Conservation (phyloP, 1,140 invertebrate genomes). For the Lepidurus arcticus region DNA sequence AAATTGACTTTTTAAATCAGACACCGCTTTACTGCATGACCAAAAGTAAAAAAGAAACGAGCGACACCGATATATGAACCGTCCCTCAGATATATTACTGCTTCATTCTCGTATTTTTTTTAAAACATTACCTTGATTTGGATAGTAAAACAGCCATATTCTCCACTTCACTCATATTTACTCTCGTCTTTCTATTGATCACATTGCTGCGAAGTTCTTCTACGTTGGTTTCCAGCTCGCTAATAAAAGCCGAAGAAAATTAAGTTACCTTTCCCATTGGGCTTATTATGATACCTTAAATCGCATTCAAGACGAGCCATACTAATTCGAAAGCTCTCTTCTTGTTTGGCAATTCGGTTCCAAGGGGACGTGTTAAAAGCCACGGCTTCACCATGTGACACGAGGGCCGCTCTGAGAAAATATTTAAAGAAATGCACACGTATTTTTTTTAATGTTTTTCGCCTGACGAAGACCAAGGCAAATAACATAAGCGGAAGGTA, state of each 20-base stretch:
- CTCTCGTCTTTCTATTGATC: constrained; percentile 85
- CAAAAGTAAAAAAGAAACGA: constrained; percentile 35
- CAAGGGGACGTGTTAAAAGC: not conserved
- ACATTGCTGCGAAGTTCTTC: constrained; percentile 91
- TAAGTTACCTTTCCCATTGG: not conserved
- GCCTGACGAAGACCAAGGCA: not conserved
- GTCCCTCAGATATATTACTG: not conserved
- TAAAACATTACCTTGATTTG: constrained; percentile 61
- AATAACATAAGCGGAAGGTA: not conserved
- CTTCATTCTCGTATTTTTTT: not conserved
- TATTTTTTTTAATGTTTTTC: not conserved
- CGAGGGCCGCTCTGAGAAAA: constrained; percentile 1
- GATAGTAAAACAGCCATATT: constrained; percentile 88
- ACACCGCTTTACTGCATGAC: constrained; percentile 77
- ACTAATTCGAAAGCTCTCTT: constrained; percentile 15
- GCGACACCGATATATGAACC: constrained; percentile 31
- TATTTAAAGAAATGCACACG: not conserved
- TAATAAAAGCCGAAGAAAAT: constrained; percentile 42
- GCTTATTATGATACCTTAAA: not conserved
- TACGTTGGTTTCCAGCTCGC: constrained; percentile 87
- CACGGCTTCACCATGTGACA: not conserved
- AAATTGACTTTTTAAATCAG: constrained; percentile 86
- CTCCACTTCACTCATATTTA: constrained; percentile 95
- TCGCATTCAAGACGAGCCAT: not conserved
- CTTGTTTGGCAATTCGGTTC: constrained; percentile 3